Base-by-base conservation (phyloP, 2,797 vertebrate species). In the Cyprinella venusta region DNA sequence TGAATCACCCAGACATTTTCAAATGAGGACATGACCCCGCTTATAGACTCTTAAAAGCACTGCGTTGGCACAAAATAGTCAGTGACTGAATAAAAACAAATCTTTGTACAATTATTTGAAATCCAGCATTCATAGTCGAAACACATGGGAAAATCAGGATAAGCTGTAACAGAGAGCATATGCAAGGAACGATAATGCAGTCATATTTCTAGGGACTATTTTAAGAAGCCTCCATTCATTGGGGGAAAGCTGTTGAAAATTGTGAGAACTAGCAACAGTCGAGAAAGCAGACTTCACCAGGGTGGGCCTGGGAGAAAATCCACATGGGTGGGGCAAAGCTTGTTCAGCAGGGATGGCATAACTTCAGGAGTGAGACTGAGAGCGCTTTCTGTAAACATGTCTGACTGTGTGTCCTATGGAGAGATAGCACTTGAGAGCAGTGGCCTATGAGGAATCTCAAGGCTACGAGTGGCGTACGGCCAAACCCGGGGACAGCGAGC, bases 61-160 rank as follows among this genome's bases (percentile, higher is more conserved):
- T 83, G 80, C 75, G 24, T 33, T 77, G 79, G 84, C 88, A 91
- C 78, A 87, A 89, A 90, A 89, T 88, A 85, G 86, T 92, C 86
- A 91, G 67, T 77, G 8, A 71, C 45, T 24, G 16, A 75, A 88
- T 78, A 91, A 89, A 90, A 84, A 42, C 19, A 15, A 68, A 69
- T 74, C 81, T 88, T 89, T 91, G 90, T 91, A 80, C 64, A 64
- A 48, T 48, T 13, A 33, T 79, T 80, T 75, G 33, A 59, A 77
- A 88, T 65, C 21, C n/a, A 56, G 61, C 50, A 79, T 77, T 86
- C 67, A 67, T 21, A 6, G 63, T 19, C 56, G 24, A 56, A 40
- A 76, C 38, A 70, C 68, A 61, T 63, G 36, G 68, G 56, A 74
- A 80, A 54, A 84, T 81, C 69, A 86, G 83, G 52, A 45, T 68